Evolutionary conservation across 2,113 vertebrate genomes (phyloP).

Genomic region (Henicopernis longicauda): DNA sequence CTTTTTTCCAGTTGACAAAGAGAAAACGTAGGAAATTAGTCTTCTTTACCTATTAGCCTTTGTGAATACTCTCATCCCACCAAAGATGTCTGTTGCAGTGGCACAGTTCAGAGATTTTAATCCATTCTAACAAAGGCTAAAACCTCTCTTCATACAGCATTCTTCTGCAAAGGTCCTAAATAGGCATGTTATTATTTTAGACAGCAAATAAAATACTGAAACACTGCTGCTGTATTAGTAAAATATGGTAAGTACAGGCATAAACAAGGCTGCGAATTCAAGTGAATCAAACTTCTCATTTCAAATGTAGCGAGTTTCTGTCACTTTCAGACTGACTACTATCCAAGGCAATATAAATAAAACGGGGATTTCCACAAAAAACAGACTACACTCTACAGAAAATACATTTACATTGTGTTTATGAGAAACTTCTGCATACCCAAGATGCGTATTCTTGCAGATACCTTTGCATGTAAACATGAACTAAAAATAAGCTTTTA

Average conservation of each 20-base stretch:
- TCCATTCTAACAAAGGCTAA: background rate
- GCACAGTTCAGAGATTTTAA: background rate
- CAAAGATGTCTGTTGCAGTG: background rate
- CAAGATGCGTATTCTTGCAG: background rate
- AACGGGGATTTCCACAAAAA: conserved; percentile 43
- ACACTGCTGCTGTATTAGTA: background rate
- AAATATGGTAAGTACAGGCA: background rate
- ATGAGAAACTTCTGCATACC: background rate
- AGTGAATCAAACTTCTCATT: conserved; percentile 39
- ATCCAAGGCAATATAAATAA: background rate
- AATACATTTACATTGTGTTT: background rate
- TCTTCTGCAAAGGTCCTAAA: background rate
- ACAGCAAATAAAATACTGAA: background rate
- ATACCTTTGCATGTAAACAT: background rate
- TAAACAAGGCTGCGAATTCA: background rate
- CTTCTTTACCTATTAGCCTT: background rate
- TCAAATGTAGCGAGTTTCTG: background rate
- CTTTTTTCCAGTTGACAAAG: background rate
- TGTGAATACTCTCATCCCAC: background rate
- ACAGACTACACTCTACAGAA: background rate
- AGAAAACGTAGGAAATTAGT: background rate
- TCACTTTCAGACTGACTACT: conserved; percentile 46
- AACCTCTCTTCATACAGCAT: background rate
- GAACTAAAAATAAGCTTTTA: background rate
- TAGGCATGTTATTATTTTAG: background rate